Percentiles rank a stretch among this genome's conserved stretches.
These are phyloP conservation scores for Apotomis capreana DNA, from an alignment of 2,888 invertebrate genomes.

Conservation along the genomic window DNA sequence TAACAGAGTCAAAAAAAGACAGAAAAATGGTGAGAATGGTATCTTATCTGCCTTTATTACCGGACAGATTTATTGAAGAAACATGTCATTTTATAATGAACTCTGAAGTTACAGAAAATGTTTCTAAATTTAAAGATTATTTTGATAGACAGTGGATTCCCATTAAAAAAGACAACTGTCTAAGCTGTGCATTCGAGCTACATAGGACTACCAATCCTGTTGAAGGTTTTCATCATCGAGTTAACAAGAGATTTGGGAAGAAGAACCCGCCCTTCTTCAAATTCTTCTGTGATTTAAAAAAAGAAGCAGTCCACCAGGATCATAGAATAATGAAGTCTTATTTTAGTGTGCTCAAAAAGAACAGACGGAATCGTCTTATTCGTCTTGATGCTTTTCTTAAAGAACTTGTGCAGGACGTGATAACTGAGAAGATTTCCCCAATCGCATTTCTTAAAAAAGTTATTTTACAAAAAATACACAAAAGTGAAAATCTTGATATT, in stretches of 20 bases:
- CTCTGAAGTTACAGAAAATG: conserved; percentile 14
- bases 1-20: conserved; percentile 12
- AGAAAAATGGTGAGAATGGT: conserved; percentile 14
- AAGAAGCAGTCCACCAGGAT: conserved; percentile 16
- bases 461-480: conserved; percentile 3
- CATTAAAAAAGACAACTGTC: conserved; percentile 13
- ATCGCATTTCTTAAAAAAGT: conserved; percentile 18
- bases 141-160: conserved; percentile 21
- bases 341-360: conserved; percentile 19
- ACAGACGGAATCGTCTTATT: conserved; percentile 23
- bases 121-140: conserved; percentile 7
- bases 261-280: conserved; percentile 13
- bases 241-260: conserved; percentile 9
- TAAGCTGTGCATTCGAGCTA: conserved; percentile 15
- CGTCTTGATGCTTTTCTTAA: conserved; percentile 8
- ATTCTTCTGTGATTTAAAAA: conserved; percentile 11
- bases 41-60: conserved; percentile 21
- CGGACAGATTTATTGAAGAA: conserved; percentile 18
- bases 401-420: conserved; percentile 15
- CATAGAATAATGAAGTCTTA: conserved; percentile 11
- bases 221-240: conserved; percentile 15
- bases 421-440: conserved; percentile 14
- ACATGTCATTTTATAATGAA: conserved; percentile 12
- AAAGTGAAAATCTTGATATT: not conserved
- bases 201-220: conserved; percentile 21